Conservation (phyloP, 2,888 invertebrate species). For the Sphaerophoria rueppellii region DNA sequence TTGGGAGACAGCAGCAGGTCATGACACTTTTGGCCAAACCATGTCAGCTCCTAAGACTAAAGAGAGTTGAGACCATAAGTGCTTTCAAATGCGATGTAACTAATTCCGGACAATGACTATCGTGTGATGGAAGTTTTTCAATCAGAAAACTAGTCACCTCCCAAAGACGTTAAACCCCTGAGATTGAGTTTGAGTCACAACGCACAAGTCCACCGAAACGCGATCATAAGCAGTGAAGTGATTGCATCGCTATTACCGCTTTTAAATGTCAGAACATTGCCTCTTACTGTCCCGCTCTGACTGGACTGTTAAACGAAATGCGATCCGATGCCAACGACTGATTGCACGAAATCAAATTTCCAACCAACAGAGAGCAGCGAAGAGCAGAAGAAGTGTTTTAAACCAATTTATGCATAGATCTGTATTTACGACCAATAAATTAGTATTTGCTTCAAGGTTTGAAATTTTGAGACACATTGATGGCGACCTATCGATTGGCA, state of each 20-base stretch:
- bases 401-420: constrained; percentile 72
- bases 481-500: constrained; percentile 71
- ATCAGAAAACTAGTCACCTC: constrained; percentile 63
- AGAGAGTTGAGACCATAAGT: background rate
- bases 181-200: constrained; percentile 50
- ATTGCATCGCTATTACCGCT: constrained; percentile 66
- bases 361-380: background rate
- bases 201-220: constrained; percentile 33
- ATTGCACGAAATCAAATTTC: constrained; percentile 49
- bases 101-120: constrained; percentile 71
- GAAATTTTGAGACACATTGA: constrained; percentile 50
- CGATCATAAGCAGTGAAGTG: constrained; percentile 45
- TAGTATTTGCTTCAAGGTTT: constrained; percentile 70
- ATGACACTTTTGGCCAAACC: too few species aligned
- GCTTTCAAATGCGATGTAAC: constrained; percentile 56
- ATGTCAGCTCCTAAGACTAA: too few species aligned
- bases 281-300: background rate
- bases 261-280: constrained; percentile 68
- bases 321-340: constrained; percentile 63
- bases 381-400: constrained; percentile 16
- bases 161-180: constrained; percentile 22
- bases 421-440: constrained; percentile 68
- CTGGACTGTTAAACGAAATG: constrained; percentile 54
- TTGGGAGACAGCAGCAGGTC: too few species aligned
- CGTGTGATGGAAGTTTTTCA: constrained; percentile 71